Conservation (phyloP, 2,888 invertebrate genomes). For the Acleris cristana region DNA sequence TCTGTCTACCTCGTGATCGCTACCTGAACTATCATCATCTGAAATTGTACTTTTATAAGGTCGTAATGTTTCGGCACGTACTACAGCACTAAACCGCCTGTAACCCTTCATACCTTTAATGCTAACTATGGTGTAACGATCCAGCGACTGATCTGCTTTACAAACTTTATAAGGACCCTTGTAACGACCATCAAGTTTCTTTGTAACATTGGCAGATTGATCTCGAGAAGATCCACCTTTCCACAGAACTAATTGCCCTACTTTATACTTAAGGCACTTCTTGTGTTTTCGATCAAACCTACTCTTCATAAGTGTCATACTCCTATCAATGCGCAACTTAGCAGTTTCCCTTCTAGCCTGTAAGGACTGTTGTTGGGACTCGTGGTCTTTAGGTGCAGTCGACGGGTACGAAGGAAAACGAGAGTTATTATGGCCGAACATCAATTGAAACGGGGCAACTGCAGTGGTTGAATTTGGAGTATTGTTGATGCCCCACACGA, state of each 20-base stretch:
- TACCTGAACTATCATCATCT: too few species aligned
- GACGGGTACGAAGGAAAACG: too few species aligned
- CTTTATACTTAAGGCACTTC: constrained; percentile 29
- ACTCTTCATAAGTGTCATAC: constrained; percentile 38
- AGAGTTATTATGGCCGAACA: too few species aligned
- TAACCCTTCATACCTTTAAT: constrained; percentile 39
- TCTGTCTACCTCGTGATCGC: accelerated
- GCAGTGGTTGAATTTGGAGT: too few species aligned
- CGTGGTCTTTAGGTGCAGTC: too few species aligned
- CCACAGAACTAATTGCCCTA: constrained; percentile 35
- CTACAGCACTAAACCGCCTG: constrained; percentile 33
- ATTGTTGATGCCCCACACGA: too few species aligned
- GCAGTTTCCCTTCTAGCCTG: constrained; percentile 23
- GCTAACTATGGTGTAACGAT: constrained; percentile 37
- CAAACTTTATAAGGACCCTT: constrained; percentile 33
- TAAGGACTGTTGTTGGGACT: constrained; percentile 17
- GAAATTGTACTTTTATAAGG: constrained; percentile 27
- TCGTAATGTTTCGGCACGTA: constrained; percentile 33
- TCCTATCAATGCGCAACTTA: constrained; percentile 33
- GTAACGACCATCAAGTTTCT: too few species aligned
- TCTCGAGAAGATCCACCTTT: constrained; percentile 23
- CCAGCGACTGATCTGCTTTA: constrained; percentile 27
- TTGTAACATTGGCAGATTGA: too few species aligned
- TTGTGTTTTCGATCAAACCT: constrained; percentile 36
- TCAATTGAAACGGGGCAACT: too few species aligned